phyloP scores from a whole-genome alignment of 2,797 vertebrate species.

The Neosilurus hyrtlii region DNA sequence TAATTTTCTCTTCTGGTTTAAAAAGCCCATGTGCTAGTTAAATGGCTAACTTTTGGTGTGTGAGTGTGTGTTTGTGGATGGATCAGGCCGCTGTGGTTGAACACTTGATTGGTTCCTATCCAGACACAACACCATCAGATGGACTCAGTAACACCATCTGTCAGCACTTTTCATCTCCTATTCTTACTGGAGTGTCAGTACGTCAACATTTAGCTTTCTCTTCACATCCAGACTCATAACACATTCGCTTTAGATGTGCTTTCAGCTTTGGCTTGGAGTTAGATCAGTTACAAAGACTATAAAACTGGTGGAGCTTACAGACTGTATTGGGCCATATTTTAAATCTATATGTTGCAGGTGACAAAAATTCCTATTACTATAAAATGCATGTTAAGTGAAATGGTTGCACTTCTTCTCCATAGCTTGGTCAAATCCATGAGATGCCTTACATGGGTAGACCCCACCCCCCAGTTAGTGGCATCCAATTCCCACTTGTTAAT shows the following conservation, averaged over 20 bases:
- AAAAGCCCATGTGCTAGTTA: neutral
- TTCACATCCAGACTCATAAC: constrained; percentile 2
- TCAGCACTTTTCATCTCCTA: neutral
- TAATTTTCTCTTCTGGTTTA: neutral
- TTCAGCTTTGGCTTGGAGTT: constrained; percentile 4
- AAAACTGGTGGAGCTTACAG: neutral
- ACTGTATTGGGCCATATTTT: constrained; percentile 24
- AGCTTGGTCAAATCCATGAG: too few relatives aligned
- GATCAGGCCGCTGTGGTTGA: neutral
- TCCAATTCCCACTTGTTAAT: too few relatives aligned
- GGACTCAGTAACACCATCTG: neutral
- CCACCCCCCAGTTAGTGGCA: too few relatives aligned
- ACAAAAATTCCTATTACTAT: neutral
- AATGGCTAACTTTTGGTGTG: neutral
- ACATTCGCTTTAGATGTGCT: constrained; percentile 10
- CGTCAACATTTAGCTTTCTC: constrained; percentile 12
- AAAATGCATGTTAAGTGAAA: neutral
- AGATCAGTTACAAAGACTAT: constrained; percentile 17
- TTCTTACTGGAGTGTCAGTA: constrained; percentile 3
- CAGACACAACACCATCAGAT: neutral
- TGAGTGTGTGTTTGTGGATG: neutral
- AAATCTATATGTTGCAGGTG: neutral
- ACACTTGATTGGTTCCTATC: constrained; percentile 7
- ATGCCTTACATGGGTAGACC: too few relatives aligned
- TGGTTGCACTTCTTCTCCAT: too few relatives aligned